Evolutionary conservation across 2,797 vertebrate species (phyloP).

Genomic region (Crossoptilon crossoptilon): DNA sequence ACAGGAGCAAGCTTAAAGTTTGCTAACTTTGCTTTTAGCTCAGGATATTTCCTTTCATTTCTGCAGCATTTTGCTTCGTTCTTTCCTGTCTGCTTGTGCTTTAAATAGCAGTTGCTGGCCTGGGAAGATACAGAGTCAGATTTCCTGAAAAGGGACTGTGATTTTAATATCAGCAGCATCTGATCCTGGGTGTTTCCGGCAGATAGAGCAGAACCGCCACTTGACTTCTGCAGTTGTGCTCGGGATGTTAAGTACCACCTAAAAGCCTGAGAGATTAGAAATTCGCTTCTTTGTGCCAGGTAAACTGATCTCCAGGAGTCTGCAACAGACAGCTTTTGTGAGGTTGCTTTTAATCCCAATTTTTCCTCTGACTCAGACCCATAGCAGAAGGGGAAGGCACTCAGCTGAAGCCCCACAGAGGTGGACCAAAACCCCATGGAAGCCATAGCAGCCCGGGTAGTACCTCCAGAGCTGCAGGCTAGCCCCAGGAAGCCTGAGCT

Average conservation of each 20-base stretch:
- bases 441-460: background rate
- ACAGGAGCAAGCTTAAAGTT: background rate
- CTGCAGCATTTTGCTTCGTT: background rate
- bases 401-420: background rate
- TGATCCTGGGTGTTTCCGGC: slow-evolving; percentile 60
- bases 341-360: background rate
- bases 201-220: slow-evolving; percentile 55
- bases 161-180: slow-evolving; percentile 44
- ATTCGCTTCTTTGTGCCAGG: background rate
- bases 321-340: background rate
- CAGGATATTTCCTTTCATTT: background rate
- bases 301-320: background rate
- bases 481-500: background rate
- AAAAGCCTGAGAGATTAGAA: background rate
- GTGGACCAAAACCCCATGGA: background rate
- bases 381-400: rapidly evolving
- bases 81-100: slow-evolving; percentile 19
- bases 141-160: slow-evolving; percentile 57
- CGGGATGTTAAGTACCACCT: background rate
- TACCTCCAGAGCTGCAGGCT: background rate
- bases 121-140: slow-evolving; percentile 41
- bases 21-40: background rate
- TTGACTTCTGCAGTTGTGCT: slow-evolving; percentile 28
- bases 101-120: slow-evolving; percentile 56
- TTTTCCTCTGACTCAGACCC: background rate